Percentiles rank a stretch among this genome's conserved stretches.
Conservation (phyloP, 2,888 invertebrate genomes). For the Nomada flava region DNA sequence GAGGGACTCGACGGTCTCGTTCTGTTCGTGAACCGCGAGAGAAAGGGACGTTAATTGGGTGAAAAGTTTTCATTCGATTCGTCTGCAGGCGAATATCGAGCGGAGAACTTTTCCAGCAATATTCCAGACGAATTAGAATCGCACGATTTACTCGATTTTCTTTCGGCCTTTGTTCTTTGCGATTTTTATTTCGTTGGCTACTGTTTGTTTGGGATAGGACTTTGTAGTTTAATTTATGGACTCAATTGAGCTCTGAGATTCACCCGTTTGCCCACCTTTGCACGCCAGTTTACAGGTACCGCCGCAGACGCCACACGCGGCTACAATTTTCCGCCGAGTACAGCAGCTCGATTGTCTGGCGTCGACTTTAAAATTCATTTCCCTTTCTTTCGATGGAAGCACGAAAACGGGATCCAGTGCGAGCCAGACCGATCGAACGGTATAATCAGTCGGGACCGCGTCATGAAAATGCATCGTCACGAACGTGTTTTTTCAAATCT, state of each 20-base stretch:
- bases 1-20: neutral
- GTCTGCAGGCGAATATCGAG: neutral
- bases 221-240: too few species aligned
- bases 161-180: too few species aligned
- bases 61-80: slow-evolving; percentile 1
- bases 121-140: too few species aligned
- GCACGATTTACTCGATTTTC: too few species aligned
- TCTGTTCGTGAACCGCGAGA: neutral
- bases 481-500: slow-evolving; percentile 28
- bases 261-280: too few species aligned
- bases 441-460: slow-evolving; percentile 7
- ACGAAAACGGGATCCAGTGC: neutral
- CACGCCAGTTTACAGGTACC: too few species aligned
- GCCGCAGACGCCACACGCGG: neutral
- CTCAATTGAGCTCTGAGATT: too few species aligned
- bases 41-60: neutral
- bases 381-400: neutral
- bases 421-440: slow-evolving; percentile 11
- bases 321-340: too few species aligned
- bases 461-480: slow-evolving; percentile 35
- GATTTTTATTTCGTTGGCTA: too few species aligned
- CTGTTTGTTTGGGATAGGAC: too few species aligned
- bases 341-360: too few species aligned
- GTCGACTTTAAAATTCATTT: slow-evolving; percentile 14
- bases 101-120: too few species aligned